Evolutionary conservation across 2,888 invertebrate genomes (phyloP).

Genomic region (Cephus rjabovi): DNA sequence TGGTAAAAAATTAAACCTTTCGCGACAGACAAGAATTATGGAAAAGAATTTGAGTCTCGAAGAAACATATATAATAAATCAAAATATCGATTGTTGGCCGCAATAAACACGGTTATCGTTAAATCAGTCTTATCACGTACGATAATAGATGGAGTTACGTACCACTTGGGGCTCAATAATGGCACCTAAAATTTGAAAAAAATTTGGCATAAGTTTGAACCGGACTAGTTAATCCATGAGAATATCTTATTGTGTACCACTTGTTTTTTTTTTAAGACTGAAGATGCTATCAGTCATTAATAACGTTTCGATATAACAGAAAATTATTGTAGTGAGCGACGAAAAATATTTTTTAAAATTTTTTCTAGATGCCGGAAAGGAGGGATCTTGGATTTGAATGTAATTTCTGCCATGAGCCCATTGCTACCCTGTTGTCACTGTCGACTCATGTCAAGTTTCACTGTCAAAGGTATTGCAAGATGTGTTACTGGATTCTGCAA

Average conservation of each 20-base stretch:
- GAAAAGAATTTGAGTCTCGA: no score
- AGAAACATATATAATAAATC: no score
- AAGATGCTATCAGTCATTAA: not conserved
- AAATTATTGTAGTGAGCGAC: not conserved
- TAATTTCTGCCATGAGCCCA: slow-evolving; percentile 48
- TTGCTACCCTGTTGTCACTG: slow-evolving; percentile 49
- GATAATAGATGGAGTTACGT: slow-evolving; percentile 1
- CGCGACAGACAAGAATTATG: not conserved
- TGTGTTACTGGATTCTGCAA: slow-evolving; percentile 48
- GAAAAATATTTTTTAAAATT: not conserved
- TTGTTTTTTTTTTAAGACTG: no score
- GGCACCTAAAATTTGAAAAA: not conserved
- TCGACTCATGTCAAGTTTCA: slow-evolving; percentile 56
- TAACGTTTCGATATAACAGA: not conserved
- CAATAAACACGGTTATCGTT: not conserved
- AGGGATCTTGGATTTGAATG: slow-evolving; percentile 41
- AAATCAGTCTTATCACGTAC: not conserved
- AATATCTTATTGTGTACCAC: no score
- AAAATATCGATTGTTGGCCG: not conserved
- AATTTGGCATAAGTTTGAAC: not conserved
- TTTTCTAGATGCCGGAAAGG: slow-evolving; percentile 30
- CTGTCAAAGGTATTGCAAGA: slow-evolving; percentile 42
- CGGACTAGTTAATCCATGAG: no score
- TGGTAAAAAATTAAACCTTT: not conserved
- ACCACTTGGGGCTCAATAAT: not conserved